Evolutionary conservation across 2,797 vertebrate genomes (phyloP), one percentile per base, ranked within the genome.

Genomic region (Scleropages formosus): DNA sequence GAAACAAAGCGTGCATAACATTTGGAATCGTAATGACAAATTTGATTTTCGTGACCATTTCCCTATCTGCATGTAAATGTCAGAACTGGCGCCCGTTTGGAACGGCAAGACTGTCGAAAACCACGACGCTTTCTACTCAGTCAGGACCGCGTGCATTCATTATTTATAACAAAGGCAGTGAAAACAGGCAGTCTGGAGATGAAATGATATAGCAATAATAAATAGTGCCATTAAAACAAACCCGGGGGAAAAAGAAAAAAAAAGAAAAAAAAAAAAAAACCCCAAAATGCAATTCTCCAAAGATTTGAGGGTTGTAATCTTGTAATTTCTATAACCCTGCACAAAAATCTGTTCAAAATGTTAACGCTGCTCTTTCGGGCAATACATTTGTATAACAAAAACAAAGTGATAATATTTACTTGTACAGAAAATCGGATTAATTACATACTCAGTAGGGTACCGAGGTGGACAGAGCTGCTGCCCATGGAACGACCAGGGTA

Each of bases 111-210:
- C n/a, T n/a, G n/a, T n/a, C 74, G 59, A 75, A 78, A 69, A 72
- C 65, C 71, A 74, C 84, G 86, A 85, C 84, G 80, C 82, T 85
- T 84, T 78, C 84, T 77, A 85, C 86, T 81, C 85, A 88, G 85
- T 90, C 84, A 86, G 78, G 86, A 81, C 83, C 74, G 81, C 83
- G 56, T 46, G 53, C 22, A 84, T 91, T 82, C 83, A 90, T 89
- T 90, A 92, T 92, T 91, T 82, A 91, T 80, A 70, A 81, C 66
- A 79, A 85, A 78, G 80, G 74, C 82, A 85, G 80, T 83, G 72
- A 75, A 80, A 82, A 87, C 82, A 87, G 83, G 86, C 83, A 81
- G 77, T 62, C 80, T 59, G 79, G 78, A 78, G 83, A 82, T 83
- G 83, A 79, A 84, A 75, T 74, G 75, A 84, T 75, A 76, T 71